Percentiles rank a stretch among this genome's conserved stretches.
These are phyloP conservation scores for Plecotus auritus DNA, from an alignment of 2,113 vertebrate genomes.

Conservation along the genomic window DNA sequence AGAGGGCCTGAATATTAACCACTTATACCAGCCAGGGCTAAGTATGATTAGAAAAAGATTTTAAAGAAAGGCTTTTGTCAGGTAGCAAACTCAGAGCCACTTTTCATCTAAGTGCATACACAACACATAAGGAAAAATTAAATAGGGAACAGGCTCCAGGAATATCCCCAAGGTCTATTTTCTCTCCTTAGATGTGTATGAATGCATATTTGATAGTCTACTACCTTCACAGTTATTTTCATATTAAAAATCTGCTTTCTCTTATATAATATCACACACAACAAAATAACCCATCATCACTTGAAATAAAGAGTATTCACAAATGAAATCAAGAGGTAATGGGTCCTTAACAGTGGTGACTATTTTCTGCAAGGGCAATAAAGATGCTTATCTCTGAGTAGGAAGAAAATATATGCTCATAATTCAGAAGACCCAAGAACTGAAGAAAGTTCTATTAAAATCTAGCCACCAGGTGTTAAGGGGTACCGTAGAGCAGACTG, in stretches of 20 bases:
- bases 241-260: conserved; percentile 15
- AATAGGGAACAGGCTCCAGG: background rate
- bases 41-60: background rate
- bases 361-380: background rate
- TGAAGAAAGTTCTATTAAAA: conserved; percentile 34
- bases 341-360: background rate
- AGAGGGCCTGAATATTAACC: background rate
- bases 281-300: conserved; percentile 19
- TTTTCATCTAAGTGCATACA: background rate
- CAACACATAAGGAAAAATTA: conserved; percentile 8
- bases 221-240: conserved; percentile 20
- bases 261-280: background rate
- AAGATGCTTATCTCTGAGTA: conserved; percentile 2
- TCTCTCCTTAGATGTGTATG: background rate
- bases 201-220: background rate
- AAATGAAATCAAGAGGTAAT: conserved; percentile 13
- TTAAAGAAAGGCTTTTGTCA: background rate
- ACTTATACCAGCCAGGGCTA: background rate
- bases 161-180: background rate
- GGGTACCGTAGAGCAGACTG: background rate
- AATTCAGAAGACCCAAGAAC: conserved; percentile 40
- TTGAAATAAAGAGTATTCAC: conserved; percentile 28
- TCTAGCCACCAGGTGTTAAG: background rate
- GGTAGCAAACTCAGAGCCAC: background rate
- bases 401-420: background rate